A percentile compares a stretch with the other conserved stretches of the same genome.
Conservation (phyloP, 2,113 vertebrate genomes). For the Poeciliopsis turrubarensis region DNA sequence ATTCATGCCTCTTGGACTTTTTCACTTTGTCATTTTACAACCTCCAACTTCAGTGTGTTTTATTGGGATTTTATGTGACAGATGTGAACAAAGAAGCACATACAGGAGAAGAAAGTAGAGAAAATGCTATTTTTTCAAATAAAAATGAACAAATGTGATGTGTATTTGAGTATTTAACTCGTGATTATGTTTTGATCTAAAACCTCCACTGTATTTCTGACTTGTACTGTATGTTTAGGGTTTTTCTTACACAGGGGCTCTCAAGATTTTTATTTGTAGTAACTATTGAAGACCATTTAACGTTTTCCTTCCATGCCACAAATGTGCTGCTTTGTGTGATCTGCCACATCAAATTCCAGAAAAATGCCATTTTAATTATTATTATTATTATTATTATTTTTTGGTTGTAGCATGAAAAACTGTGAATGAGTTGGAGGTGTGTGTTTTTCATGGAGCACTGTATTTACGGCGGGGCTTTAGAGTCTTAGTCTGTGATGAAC, state of each 20-base stretch:
- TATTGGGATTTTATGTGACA: background rate
- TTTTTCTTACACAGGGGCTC: background rate
- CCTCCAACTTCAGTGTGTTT: background rate
- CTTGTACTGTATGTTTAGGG: background rate
- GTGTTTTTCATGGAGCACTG: background rate
- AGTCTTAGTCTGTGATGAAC: conserved; percentile 22
- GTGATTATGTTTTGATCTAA: too few relatives aligned
- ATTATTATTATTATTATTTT: too few relatives aligned
- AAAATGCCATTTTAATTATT: background rate
- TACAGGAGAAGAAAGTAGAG: background rate
- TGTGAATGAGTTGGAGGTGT: background rate
- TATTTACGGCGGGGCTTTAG: conserved; percentile 44
- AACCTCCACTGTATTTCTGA: background rate
- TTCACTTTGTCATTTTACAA: background rate
- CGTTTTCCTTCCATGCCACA: background rate
- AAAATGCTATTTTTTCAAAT: background rate
- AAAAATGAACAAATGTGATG: too few relatives aligned
- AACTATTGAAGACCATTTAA: background rate
- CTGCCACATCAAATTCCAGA: background rate
- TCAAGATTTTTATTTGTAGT: too few relatives aligned
- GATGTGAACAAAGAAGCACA: background rate
- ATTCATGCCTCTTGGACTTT: background rate
- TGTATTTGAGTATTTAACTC: background rate
- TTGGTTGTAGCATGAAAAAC: background rate
- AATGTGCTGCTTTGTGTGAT: background rate